Evolutionary conservation across 2,888 invertebrate species (phyloP).

Genomic region (Carpatolechia fugitivella): DNA sequence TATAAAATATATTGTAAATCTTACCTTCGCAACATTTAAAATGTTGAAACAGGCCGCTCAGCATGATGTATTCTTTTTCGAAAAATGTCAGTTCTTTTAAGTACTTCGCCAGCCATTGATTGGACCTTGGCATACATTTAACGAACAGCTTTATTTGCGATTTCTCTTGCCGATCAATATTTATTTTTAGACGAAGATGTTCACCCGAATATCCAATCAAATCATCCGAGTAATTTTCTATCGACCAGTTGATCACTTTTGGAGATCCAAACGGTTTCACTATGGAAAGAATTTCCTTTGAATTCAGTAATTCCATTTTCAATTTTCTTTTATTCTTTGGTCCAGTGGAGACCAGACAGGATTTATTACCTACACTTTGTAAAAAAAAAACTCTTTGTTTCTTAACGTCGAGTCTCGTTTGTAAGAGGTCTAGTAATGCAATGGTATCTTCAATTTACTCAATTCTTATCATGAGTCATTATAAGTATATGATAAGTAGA

Average conservation of each 20-base stretch:
- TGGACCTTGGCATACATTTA: slow-evolving; percentile 78
- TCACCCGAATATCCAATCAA: slow-evolving; percentile 63
- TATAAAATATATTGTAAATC: slow-evolving; percentile 14
- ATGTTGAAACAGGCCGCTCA: slow-evolving; percentile 49
- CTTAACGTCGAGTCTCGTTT: too few species aligned
- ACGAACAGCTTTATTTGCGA: slow-evolving; percentile 71
- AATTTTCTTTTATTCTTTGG: too few species aligned
- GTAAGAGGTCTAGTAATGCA: too few species aligned
- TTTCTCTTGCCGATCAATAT: slow-evolving; percentile 33
- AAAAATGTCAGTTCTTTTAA: slow-evolving; percentile 52
- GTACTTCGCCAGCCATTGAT: slow-evolving; percentile 65
- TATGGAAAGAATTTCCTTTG: slow-evolving; percentile 44
- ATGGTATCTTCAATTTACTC: too few species aligned
- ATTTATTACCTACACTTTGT: too few species aligned
- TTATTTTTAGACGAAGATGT: slow-evolving; percentile 50
- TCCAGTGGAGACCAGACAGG: too few species aligned
- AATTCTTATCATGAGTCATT: too few species aligned
- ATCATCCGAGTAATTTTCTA: slow-evolving; percentile 48
- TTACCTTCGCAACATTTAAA: slow-evolving; percentile 50
- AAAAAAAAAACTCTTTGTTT: too few species aligned
- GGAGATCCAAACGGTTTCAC: slow-evolving; percentile 27
- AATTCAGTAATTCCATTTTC: slow-evolving; percentile 9
- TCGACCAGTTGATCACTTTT: slow-evolving; percentile 35
- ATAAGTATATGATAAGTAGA: too few species aligned
- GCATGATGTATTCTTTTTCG: slow-evolving; percentile 56